A percentile compares a stretch with the other conserved stretches of the same genome.
These are phyloP conservation scores for Mycteria americana DNA, from an alignment of 2,797 vertebrate genomes.

Conservation along the genomic window DNA sequence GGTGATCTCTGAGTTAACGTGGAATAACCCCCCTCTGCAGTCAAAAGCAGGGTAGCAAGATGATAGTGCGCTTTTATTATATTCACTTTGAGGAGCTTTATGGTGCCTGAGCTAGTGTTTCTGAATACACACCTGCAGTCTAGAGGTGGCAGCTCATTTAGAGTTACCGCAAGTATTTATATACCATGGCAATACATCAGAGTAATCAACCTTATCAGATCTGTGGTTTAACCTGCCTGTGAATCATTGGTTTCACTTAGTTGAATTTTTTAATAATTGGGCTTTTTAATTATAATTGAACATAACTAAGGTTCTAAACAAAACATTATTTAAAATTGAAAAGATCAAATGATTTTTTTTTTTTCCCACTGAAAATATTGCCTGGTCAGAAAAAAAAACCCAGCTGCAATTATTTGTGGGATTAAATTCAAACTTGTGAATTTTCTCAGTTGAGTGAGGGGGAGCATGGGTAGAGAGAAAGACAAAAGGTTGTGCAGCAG, in stretches of 20 bases:
- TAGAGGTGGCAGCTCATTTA: neutral
- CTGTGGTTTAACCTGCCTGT: neutral
- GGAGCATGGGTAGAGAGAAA: neutral
- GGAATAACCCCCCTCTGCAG: neutral
- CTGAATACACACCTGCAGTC: neutral
- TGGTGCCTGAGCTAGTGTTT: neutral
- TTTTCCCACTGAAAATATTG: neutral
- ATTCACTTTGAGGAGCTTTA: neutral
- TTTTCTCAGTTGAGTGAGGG: neutral
- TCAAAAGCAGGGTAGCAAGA: neutral
- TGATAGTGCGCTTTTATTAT: neutral
- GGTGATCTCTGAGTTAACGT: rapidly evolving
- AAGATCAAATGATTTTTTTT: neutral
- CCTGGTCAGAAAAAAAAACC: neutral
- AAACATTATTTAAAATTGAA: neutral
- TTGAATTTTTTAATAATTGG: neutral
- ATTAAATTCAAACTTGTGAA: neutral
- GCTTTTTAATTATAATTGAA: neutral
- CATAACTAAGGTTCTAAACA: neutral
- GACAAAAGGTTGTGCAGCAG: neutral
- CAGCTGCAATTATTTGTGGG: neutral
- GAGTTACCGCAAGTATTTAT: neutral
- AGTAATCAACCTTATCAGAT: neutral
- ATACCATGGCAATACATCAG: neutral
- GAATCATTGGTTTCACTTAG: neutral